Evolutionary conservation across 2,113 vertebrate genomes (phyloP).

Genomic region (Lynx canadensis): DNA sequence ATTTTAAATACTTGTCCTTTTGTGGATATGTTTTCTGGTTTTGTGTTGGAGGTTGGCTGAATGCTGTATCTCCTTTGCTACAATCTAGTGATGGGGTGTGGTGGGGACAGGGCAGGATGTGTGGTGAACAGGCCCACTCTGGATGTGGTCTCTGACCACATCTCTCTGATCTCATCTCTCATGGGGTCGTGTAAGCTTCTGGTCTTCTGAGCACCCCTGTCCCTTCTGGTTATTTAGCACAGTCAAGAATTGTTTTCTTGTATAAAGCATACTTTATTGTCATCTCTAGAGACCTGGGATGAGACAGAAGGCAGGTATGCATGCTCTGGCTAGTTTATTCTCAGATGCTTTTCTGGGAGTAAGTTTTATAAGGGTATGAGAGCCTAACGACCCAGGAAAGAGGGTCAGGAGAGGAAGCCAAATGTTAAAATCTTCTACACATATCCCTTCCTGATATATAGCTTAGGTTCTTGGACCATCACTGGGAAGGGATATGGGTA

Average conservation of each 20-base stretch:
- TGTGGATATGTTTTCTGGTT: neutral
- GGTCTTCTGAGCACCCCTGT: neutral
- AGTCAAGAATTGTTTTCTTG: neutral
- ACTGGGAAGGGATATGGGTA: too few species aligned
- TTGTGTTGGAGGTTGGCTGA: neutral
- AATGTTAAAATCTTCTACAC: neutral
- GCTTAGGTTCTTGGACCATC: neutral
- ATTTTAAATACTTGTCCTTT: neutral
- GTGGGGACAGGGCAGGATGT: neutral
- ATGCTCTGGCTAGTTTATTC: neutral
- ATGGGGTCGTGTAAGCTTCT: neutral
- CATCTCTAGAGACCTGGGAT: neutral
- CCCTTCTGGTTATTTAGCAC: neutral
- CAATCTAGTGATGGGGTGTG: neutral
- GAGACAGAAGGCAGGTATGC: neutral
- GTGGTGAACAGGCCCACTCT: neutral
- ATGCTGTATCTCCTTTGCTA: neutral
- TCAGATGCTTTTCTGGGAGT: neutral
- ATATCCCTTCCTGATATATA: neutral
- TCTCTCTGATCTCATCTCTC: neutral
- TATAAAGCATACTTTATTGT: neutral
- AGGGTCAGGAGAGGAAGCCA: neutral
- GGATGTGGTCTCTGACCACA: neutral
- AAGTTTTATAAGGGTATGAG: neutral
- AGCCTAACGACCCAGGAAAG: neutral